These are phyloP conservation scores for Nymphalis polychloros DNA, from an alignment of 2,888 invertebrate genomes.

Conservation along the genomic window DNA sequence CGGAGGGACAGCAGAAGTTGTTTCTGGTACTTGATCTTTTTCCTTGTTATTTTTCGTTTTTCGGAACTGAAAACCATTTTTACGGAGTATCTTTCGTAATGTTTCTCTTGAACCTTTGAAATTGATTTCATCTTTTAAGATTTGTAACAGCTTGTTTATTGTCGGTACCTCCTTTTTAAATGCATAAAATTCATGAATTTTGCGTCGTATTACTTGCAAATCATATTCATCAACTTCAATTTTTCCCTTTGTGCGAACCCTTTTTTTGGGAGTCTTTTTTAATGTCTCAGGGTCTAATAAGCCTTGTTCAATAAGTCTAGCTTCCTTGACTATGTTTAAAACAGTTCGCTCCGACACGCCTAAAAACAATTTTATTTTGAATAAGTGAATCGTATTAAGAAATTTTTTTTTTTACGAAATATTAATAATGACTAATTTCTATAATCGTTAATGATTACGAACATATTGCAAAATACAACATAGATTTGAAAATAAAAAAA, in stretches of 20 bases:
- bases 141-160: constrained; percentile 72
- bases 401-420: no score
- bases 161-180: constrained; percentile 77
- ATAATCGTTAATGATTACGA: no score
- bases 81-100: constrained; percentile 69
- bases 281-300: constrained; percentile 71
- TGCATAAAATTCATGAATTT: constrained; percentile 76
- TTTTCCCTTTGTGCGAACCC: constrained; percentile 72
- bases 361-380: constrained; percentile 43
- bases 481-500: background rate
- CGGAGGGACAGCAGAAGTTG: constrained; percentile 61
- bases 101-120: constrained; percentile 76
- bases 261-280: constrained; percentile 71
- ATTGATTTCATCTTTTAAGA: constrained; percentile 72
- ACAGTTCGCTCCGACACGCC: constrained; percentile 76
- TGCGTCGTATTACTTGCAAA: constrained; percentile 69
- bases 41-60: constrained; percentile 75
- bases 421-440: no score
- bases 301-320: constrained; percentile 73
- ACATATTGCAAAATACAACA: no score
- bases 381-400: no score
- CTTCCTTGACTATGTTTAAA: constrained; percentile 73
- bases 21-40: constrained; percentile 61
- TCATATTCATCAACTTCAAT: constrained; percentile 76
- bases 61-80: constrained; percentile 75